A percentile compares a stretch with the other conserved stretches of the same genome.
These are phyloP conservation scores for Bombus waltoni DNA, from an alignment of 1,140 invertebrate species.

Conservation along the genomic window DNA sequence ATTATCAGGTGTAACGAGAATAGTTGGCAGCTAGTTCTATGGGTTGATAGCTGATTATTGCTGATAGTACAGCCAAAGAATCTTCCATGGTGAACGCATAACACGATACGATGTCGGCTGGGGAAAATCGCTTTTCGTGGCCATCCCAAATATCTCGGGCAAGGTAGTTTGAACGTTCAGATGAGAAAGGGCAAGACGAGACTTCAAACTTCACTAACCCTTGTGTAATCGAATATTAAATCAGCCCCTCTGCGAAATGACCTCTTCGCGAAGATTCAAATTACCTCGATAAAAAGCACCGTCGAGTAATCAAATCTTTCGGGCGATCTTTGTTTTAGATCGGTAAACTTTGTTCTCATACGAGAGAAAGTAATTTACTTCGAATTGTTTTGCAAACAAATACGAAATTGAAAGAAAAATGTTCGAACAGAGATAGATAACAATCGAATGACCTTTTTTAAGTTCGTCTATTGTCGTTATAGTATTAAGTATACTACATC, in stretches of 20 bases:
- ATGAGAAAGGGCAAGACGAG: neutral
- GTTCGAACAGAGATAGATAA: too few species aligned
- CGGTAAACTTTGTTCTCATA: too few species aligned
- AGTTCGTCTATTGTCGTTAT: too few species aligned
- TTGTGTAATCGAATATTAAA: neutral
- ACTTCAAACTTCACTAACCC: neutral
- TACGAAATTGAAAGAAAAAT: too few species aligned
- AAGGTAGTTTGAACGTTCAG: conserved; percentile 1
- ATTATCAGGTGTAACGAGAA: conserved; percentile 37
- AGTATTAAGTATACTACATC: too few species aligned
- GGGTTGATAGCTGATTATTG: conserved; percentile 30
- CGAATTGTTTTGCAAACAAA: too few species aligned
- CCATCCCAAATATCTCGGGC: neutral
- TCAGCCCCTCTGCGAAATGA: neutral
- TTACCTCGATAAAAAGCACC: neutral
- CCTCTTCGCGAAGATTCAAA: neutral
- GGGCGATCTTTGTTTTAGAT: too few species aligned
- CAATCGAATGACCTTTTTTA: too few species aligned
- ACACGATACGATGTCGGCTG: neutral
- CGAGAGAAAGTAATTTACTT: too few species aligned
- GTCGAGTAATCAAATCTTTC: too few species aligned
- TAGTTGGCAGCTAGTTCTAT: conserved; percentile 23
- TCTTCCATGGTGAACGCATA: conserved; percentile 4
- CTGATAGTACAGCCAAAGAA: neutral
- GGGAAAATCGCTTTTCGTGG: neutral